Conservation (phyloP, 2,113 vertebrate genomes). For the Vireo altiloquus region DNA sequence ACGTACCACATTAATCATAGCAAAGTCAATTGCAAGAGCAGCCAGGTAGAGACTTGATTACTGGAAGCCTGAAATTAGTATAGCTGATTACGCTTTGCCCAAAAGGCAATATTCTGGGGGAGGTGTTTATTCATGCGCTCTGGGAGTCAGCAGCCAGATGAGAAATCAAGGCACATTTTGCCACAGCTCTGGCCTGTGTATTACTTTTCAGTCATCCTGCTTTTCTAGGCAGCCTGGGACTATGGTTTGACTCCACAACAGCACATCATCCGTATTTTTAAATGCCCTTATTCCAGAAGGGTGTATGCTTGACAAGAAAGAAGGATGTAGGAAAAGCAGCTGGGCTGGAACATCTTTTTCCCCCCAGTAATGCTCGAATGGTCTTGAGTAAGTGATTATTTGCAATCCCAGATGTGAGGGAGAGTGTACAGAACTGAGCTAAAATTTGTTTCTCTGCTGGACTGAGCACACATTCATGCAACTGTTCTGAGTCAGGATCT, state of each 20-base stretch:
- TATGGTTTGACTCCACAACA: background rate
- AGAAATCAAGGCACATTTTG: background rate
- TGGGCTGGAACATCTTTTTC: background rate
- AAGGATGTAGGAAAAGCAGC: background rate
- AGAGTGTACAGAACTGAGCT: background rate
- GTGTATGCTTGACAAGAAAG: background rate
- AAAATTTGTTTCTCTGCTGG: background rate
- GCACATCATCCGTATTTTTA: background rate
- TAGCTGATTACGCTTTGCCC: background rate
- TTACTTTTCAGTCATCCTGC: background rate
- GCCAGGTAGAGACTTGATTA: conserved; percentile 39
- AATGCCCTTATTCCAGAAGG: background rate
- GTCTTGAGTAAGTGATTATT: background rate
- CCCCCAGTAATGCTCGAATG: background rate
- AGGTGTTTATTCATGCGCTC: background rate
- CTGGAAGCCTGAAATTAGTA: conserved; percentile 18
- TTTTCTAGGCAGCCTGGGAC: background rate
- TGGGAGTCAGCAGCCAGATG: background rate
- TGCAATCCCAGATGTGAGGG: background rate
- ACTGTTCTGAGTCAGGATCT: background rate
- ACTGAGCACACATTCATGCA: fast-evolving
- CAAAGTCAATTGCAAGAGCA: background rate
- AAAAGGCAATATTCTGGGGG: background rate
- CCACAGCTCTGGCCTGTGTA: background rate
- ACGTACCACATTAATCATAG: background rate